phyloP scores from a whole-genome alignment of 2,113 vertebrate species.

The Larimichthys crocea region DNA sequence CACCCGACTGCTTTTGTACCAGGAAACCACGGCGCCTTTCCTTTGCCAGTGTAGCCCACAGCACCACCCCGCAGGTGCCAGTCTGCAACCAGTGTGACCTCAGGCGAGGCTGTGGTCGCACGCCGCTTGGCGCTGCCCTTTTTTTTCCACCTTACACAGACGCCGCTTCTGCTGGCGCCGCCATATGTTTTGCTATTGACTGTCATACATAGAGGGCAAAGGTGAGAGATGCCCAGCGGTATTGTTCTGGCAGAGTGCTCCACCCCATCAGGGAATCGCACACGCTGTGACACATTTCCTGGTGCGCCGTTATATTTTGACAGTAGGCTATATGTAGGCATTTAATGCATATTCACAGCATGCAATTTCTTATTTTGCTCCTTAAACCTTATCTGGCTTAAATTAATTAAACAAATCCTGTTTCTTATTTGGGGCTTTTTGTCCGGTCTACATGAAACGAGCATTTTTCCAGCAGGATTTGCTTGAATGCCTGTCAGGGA shows the following conservation, averaged over 20 bases:
- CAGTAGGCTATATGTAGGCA: constrained; percentile 14
- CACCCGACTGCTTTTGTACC: constrained; percentile 15
- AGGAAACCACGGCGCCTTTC: constrained; percentile 8
- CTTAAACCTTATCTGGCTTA: not conserved
- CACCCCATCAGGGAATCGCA: constrained; percentile 61
- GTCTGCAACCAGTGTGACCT: constrained; percentile 53
- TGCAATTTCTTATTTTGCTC: not conserved
- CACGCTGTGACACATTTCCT: constrained; percentile 51
- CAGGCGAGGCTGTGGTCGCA: constrained; percentile 29
- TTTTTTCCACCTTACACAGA: constrained; percentile 36
- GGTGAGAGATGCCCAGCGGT: constrained; percentile 69
- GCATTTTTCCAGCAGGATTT: constrained; percentile 25
- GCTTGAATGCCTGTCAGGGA: not conserved
- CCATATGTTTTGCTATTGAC: constrained; percentile 58
- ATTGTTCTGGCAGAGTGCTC: constrained; percentile 58
- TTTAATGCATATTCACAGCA: constrained; percentile 44
- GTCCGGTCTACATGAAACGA: not conserved
- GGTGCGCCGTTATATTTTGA: constrained; percentile 43
- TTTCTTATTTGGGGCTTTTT: not conserved
- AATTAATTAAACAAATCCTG: not conserved
- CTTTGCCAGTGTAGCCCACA: constrained; percentile 23
- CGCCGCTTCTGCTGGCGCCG: constrained; percentile 12
- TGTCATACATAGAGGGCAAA: constrained; percentile 62
- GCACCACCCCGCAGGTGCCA: constrained; percentile 50
- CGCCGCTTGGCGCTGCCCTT: constrained; percentile 38